Evolutionary conservation across 1,140 invertebrate species (phyloP).

Genomic region (Pseudomyrmex concolor): DNA sequence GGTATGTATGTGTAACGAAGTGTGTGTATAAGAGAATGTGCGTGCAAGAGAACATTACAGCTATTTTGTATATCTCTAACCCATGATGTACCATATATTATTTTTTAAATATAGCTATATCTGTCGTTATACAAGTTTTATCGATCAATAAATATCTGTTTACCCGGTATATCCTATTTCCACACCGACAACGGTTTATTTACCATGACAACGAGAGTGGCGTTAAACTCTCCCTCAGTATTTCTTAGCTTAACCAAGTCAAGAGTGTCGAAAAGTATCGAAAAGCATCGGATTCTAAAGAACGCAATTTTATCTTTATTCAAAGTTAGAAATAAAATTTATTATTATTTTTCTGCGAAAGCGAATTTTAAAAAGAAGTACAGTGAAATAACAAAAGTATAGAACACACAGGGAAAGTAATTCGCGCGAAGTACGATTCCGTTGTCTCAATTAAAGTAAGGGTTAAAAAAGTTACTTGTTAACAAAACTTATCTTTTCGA

Average conservation of each 20-base stretch:
- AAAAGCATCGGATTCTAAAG: no score
- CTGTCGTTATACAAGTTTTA: constrained; percentile 28
- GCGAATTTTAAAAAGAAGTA: neutral
- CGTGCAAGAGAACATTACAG: constrained; percentile 11
- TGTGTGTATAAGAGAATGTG: constrained; percentile 25
- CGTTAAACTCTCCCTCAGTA: neutral
- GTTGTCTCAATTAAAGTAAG: neutral
- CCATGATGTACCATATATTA: neutral
- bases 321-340: constrained; percentile 35
- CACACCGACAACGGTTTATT: constrained; percentile 36
- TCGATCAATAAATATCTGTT: constrained; percentile 37
- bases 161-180: constrained; percentile 5
- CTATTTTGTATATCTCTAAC: constrained; percentile 25
- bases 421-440: neutral
- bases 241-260: constrained; percentile 20
- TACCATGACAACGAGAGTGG: constrained; percentile 56
- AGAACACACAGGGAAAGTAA: constrained; percentile 19
- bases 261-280: neutral
- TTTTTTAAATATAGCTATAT: constrained; percentile 10
- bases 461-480: neutral
- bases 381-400: neutral
- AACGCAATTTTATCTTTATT: neutral
- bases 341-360: neutral
- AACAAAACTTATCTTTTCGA: neutral
- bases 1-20: constrained; percentile 25